Evolutionary conservation across 2,888 invertebrate species (phyloP), one percentile per base, ranked within the genome.

Genomic region (Orchesellides sinensis): DNA sequence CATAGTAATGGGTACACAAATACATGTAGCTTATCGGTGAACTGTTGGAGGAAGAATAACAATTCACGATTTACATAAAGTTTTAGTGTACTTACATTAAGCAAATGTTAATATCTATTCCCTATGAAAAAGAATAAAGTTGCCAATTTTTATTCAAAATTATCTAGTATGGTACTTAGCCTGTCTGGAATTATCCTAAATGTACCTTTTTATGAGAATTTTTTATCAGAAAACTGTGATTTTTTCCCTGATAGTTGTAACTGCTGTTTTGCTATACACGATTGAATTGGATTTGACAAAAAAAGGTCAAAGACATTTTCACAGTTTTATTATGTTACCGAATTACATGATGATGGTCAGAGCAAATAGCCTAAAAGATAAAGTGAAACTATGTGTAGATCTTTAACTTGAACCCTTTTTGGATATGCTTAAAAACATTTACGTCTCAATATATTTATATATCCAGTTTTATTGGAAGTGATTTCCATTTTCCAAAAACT

Each of bases 101-200:
- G 40, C 10, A n/a, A 63, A 23, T 40, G 63, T 29, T 63, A 63
- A 63, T 63, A 23, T 63, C 45, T n/a, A 21, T 63, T 35, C 21
- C 40, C 63, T 63, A 21, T 17, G n/a, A 25, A 17, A 52, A 2
- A 19, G 21, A 63, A 63, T 63, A 63, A 63, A 40, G 40, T 63
- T 35, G 63, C 35, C 40, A 40, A 63, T 63, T 63, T 63, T 63
- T 63, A 63, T 63, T 63, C 63, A 63, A 63, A 63, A 63, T 63
- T 63, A 23, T 23, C 10, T 23, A 8, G 8, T 56, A 10, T 56
- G 17, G 49, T 29, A 8, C 59, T 59, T 59, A 29, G 4, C 54
- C 59, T 59, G 59, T 59, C 59, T 29, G n/a, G n/a, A n/a, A n/a
- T n/a, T n/a, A n/a, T n/a, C n/a, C n/a, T n/a, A n/a, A n/a, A n/a